Evolutionary conservation across 2,888 invertebrate genomes (phyloP), one percentile per base, ranked within the genome.

Genomic region (Kuschelorhynchus macadamiae): DNA sequence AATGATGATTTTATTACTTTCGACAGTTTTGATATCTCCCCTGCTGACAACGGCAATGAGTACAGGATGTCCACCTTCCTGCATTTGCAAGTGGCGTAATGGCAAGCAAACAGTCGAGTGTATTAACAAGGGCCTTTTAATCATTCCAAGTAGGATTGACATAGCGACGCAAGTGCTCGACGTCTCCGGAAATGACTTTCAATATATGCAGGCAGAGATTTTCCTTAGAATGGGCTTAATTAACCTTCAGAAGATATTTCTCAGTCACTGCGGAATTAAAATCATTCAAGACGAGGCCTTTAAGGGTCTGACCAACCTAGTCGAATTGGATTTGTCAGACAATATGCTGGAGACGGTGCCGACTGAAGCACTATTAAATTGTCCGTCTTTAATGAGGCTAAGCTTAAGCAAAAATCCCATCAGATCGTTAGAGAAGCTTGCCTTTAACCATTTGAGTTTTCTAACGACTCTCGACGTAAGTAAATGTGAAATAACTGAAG

Each of bases 31-130:
- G 14, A 18, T 46, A 33, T 46, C 17, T 33, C 16, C 36, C 16
- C 50, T 60, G n/a, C 18, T 60, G 12, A 50, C 21, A 9, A 41
- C 3, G 20, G 20, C n/a, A 16, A 25, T 16, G 9, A 36, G 39
- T 14, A 14, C 47, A 11, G 63, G 67, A 50, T 76, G 76, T 55
- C 74, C 76, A 41, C 67, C 72, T 44, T 69, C 90, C 73, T 96
- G 96, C 83, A 86, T 89, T 57, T 96, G 96, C 86, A 95, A 94
- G 82, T 96, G 96, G 96, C 95, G 94, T 82, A 92, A 92, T 79
- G 96, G 96, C 50, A 96, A 96, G 80, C 92, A 95, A 81, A 93
- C 93, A 73, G 95, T 95, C 53, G 95, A 95, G 81, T 96, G 96
- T 84, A 88, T 90, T 49, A 90, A 91, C 69, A 91, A 91, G 79